Base-by-base conservation (phyloP, 2,888 invertebrate species). In the Hymenopus coronatus region DNA sequence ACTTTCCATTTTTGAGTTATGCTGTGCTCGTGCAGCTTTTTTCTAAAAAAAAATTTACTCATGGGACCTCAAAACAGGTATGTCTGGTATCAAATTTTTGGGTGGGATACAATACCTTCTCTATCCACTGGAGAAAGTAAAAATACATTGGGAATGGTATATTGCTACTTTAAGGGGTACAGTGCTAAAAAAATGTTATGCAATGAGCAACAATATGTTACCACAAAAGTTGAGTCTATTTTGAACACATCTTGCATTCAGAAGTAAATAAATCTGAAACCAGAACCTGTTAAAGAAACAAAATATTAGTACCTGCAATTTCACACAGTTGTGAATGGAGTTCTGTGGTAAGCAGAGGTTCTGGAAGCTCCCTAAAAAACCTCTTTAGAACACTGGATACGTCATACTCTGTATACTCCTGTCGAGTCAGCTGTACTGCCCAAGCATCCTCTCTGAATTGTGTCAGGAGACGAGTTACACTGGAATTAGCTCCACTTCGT, bases 351-450 rank as follows among this genome's bases (percentile, higher is more conserved):
- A 98, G 94, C 54, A 98, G 93, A 1, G 98, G 96, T 91, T 98
- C 97, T 0, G 97, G 97, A 88, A 98, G 94, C 91, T 97, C 97
- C n/a, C 98, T 94, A 93, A 98, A 96, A 93, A 98, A 98, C 90
- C 98, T 94, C 93, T 98, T 98, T 9, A 98, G 94, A 0, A 97
- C 97, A 82, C 97, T 97, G 6, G 98, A 97, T 25, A 98, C 98
- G 92, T 98, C 98, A 93, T 98, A 97, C 91, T 98, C 98, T 0
- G 96, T 95, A 92, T 96, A 97, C 88, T 96, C 96, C 84, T 95
- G 95, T 8, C 95, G 94, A 25, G 96, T 96, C 85, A 98, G 95
- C 92, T 97, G 97, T 7, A 98, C 97, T 8, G 96, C 95, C 95
- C 97, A 97, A 25, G 98, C 97, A 92, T 98, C 97, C 90, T 96